Percentiles rank a stretch among this genome's conserved stretches.
These are phyloP conservation scores for Coelopa frigida DNA, from an alignment of 1,140 invertebrate genomes.

Conservation along the genomic window DNA sequence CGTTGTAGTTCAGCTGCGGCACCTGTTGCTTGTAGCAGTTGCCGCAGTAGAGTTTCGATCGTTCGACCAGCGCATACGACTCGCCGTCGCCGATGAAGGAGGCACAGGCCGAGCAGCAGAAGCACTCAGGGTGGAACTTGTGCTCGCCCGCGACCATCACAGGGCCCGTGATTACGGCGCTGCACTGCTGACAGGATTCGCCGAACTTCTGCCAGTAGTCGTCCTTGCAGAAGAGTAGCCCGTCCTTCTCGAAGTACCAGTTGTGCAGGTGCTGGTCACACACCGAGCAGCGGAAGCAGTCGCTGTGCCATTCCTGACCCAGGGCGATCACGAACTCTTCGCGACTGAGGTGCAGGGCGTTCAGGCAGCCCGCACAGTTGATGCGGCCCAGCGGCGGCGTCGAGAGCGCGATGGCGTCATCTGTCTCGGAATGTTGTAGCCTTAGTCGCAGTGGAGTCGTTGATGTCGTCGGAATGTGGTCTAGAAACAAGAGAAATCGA, in stretches of 20 bases:
- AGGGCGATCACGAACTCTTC: slow-evolving; percentile 51
- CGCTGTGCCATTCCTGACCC: slow-evolving; percentile 77
- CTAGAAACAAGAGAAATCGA: too few relatives aligned
- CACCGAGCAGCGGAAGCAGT: slow-evolving; percentile 82
- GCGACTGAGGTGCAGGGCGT: slow-evolving; percentile 10
- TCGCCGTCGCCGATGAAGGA: slow-evolving; percentile 85
- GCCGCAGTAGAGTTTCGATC: slow-evolving; percentile 78
- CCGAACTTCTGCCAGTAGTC: slow-evolving; percentile 87
- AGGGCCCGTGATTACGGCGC: slow-evolving; percentile 79
- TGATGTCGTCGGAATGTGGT: too few relatives aligned
- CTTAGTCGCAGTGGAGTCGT: too few relatives aligned
- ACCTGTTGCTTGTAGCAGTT: slow-evolving; percentile 57
- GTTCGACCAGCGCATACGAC: slow-evolving; percentile 80
- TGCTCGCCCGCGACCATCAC: slow-evolving; percentile 92
- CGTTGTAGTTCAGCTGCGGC: too few relatives aligned
- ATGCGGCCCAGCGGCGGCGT: slow-evolving; percentile 4
- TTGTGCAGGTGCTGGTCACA: slow-evolving; percentile 73
- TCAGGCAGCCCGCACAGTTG: slow-evolving; percentile 18
- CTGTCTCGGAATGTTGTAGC: too few relatives aligned
- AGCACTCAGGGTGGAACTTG: slow-evolving; percentile 95
- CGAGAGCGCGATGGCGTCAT: too few relatives aligned
- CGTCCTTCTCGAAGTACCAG: slow-evolving; percentile 92
- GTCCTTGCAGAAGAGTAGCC: slow-evolving; percentile 77
- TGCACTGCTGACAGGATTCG: slow-evolving; percentile 81
- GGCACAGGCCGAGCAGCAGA: slow-evolving; percentile 70